Base-by-base conservation (phyloP, 2,888 invertebrate species). In the Dynastes hyllus region DNA sequence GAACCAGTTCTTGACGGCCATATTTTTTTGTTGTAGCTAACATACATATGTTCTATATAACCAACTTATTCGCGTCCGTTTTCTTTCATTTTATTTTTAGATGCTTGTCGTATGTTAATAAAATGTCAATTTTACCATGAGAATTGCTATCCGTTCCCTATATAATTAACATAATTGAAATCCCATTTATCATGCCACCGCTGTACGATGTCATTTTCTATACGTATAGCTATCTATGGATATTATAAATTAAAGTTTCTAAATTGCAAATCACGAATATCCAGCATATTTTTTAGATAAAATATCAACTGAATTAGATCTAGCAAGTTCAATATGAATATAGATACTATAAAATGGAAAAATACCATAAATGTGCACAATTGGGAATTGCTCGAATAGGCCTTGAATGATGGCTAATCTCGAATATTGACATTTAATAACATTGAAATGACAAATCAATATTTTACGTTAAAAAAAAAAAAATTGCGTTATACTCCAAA, bases 141-240 rank as follows among this genome's bases (percentile, higher is more conserved):
- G 61, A 58, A 50, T 61, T 40, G 45, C 45, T 32, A 37, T 53
- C 71, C 66, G 66, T n/a, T 45, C 22, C 61, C 45, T 5, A n/a
- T 37, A 61, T 73, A 61, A 75, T 75, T 75, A 75, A 75, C 73
- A 75, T 75, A 75, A 75, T 75, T 75, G 73, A 61, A 45, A 75
- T 13, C 27, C 40, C 45, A 75, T 75, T 61, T 75, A 75, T 61
- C 45, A 75, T 22, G 29, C n/a, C 22, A 27, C 22, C n/a, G 40
- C 5, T 2, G n/a, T 40, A 22, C 16, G 16, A 16, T 58, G 45
- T 45, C 45, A 45, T 45, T 45, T 45, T 11, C 55, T 22, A 4
- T 37, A 37, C 32, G 5, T 37, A 55, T 6, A 16, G 55, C 22
- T 55, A 16, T 13, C 27, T 51, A 27, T 11, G 2, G 50, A 51